Conservation (phyloP, 1,140 invertebrate genomes). For the Cataglyphis hispanica region DNA sequence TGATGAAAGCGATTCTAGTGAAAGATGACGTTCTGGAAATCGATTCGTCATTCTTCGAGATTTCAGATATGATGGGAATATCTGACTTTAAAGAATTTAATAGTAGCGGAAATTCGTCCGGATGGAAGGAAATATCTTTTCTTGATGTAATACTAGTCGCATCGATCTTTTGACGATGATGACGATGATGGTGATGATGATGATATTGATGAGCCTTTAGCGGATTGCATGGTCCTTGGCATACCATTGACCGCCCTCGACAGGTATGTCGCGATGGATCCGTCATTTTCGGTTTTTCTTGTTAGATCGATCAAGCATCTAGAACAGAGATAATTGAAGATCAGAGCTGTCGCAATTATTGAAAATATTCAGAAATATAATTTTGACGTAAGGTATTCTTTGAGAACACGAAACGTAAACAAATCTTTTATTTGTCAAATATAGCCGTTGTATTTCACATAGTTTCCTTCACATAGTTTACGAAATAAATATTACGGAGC, state of each 20-base stretch:
- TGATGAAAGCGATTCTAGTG: constrained; percentile 1
- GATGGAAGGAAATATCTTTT: neutral
- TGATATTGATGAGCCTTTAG: constrained; percentile 25
- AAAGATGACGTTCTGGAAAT: neutral
- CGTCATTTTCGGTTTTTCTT: constrained; percentile 24
- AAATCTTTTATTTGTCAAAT: neutral
- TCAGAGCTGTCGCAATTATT: neutral
- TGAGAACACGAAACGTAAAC: neutral
- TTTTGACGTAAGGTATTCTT: neutral
- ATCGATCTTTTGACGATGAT: neutral
- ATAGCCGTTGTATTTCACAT: neutral
- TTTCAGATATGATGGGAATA: no score
- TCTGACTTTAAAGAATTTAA: neutral
- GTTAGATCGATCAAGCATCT: constrained; percentile 10
- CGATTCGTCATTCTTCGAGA: neutral
- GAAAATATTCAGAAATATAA: neutral
- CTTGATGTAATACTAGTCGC: neutral
- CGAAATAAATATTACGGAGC: constrained; percentile 26
- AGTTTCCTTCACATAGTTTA: no score
- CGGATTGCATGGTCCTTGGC: constrained; percentile 72
- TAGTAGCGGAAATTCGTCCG: neutral
- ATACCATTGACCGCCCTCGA: constrained; percentile 54
- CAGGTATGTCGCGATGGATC: constrained; percentile 46
- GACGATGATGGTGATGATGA: constrained; percentile 21
- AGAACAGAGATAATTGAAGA: neutral